These are phyloP conservation scores for Rutpela maculata DNA, from an alignment of 2,888 invertebrate species.

Conservation along the genomic window DNA sequence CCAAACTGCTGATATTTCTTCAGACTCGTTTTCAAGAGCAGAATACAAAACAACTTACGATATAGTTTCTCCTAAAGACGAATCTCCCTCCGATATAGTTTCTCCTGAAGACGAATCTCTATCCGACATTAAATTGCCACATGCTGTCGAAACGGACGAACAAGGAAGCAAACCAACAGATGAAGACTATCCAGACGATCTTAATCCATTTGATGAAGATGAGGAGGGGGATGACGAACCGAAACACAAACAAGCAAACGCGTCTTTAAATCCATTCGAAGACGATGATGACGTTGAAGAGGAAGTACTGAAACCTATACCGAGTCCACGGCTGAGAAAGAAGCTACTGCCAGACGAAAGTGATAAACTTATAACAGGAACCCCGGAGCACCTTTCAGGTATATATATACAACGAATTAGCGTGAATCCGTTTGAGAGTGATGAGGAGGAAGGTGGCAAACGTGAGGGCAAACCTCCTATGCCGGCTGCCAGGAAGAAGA, in stretches of 20 bases:
- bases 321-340: slow-evolving; percentile 50
- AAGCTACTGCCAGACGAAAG: slow-evolving; percentile 51
- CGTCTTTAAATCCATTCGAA: slow-evolving; percentile 67
- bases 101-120: not conserved
- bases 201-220: slow-evolving; percentile 87
- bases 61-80: not conserved
- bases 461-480: slow-evolving; percentile 55
- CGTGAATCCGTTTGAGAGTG: slow-evolving; percentile 80
- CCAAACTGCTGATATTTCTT: slow-evolving; percentile 5
- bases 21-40: not conserved
- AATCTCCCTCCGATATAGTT: not conserved
- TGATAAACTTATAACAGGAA: slow-evolving; percentile 46
- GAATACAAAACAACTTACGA: slow-evolving; percentile 15
- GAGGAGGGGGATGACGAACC: slow-evolving; percentile 76
- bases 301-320: slow-evolving; percentile 63
- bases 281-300: slow-evolving; percentile 72
- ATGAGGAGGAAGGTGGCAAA: slow-evolving; percentile 59
- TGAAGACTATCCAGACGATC: slow-evolving; percentile 80
- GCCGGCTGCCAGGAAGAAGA: slow-evolving; percentile 48
- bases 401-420: slow-evolving; percentile 72
- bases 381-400: slow-evolving; percentile 44
- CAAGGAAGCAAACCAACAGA: slow-evolving; percentile 49
- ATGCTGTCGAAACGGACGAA: slow-evolving; percentile 21
- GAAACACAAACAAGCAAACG: slow-evolving; percentile 28
- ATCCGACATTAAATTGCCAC: not conserved